Conservation (phyloP, 2,113 vertebrate species). For the Polypterus bichir region DNA sequence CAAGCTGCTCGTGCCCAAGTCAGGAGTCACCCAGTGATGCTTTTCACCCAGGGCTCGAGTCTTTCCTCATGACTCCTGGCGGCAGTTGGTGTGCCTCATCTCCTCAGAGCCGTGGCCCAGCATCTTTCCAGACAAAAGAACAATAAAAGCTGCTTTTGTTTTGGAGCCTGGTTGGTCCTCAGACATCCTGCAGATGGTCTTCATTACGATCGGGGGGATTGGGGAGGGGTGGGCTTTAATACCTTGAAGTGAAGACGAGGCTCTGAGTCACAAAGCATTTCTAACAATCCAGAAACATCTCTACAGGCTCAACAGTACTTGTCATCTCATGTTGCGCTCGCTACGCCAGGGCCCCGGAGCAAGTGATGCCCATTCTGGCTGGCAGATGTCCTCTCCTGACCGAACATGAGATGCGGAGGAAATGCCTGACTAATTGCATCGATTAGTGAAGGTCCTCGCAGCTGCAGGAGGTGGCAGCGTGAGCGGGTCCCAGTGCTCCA, state of each 20-base stretch:
- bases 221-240: not conserved
- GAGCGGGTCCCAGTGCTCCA: conserved; percentile 4
- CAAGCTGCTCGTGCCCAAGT: too few species aligned
- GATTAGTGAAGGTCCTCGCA: conserved; percentile 45
- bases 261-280: conserved; percentile 24
- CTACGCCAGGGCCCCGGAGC: conserved; percentile 22
- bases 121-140: not conserved
- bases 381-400: conserved; percentile 42
- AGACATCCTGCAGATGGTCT: not conserved
- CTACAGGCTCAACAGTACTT: conserved; percentile 28
- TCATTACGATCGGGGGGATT: not conserved
- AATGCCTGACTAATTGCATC: conserved; percentile 48
- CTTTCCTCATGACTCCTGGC: too few species aligned
- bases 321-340: conserved; percentile 26
- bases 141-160: not conserved
- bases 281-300: conserved; percentile 37
- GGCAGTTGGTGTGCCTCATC: too few species aligned
- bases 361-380: conserved; percentile 39
- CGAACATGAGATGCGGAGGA: conserved; percentile 37
- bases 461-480: conserved; percentile 29
- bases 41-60: too few species aligned
- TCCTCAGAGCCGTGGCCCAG: not conserved
- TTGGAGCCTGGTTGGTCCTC: not conserved
- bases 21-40: too few species aligned
- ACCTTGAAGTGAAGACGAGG: not conserved